phyloP scores from a whole-genome alignment of 2,113 vertebrate genomes.

The Orycteropus afer region DNA sequence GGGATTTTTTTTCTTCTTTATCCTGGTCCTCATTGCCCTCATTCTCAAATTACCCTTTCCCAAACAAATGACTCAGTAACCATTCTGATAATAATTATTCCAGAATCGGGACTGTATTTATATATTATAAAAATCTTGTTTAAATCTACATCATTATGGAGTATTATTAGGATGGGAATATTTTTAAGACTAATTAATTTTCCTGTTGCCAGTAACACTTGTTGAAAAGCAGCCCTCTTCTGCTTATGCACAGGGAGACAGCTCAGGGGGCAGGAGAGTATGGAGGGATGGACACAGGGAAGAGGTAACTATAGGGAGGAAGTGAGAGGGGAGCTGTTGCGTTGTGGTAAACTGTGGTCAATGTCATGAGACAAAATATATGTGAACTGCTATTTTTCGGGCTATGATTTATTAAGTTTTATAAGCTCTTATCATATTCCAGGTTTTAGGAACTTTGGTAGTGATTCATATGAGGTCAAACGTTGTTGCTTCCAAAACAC shows the following conservation, averaged over 20 bases:
- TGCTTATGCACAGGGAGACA: too few species aligned
- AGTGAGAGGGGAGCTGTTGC: too few species aligned
- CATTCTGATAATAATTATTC: background rate
- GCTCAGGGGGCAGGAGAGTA: too few species aligned
- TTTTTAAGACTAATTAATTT: background rate
- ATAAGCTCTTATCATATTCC: constrained; percentile 54
- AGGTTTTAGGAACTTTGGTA: constrained; percentile 55
- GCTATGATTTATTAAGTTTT: constrained; percentile 57
- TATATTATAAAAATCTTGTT: background rate
- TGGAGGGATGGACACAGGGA: too few species aligned
- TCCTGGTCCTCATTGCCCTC: background rate
- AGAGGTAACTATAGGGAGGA: too few species aligned
- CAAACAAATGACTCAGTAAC: background rate
- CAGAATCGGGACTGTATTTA: background rate
- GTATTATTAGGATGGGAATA: background rate
- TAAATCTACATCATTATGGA: background rate
- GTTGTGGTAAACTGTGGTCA: too few species aligned
- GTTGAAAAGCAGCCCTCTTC: background rate
- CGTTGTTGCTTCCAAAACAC: constrained; percentile 60
- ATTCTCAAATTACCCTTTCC: background rate
- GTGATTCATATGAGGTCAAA: constrained; percentile 62
- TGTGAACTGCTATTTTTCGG: constrained; percentile 51
- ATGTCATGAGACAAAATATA: too few species aligned
- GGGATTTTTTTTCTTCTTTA: background rate
- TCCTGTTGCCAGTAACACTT: background rate